Evolutionary conservation across 2,888 invertebrate genomes (phyloP), one percentile per base, ranked within the genome.

Genomic region (Notodonta dromedarius): DNA sequence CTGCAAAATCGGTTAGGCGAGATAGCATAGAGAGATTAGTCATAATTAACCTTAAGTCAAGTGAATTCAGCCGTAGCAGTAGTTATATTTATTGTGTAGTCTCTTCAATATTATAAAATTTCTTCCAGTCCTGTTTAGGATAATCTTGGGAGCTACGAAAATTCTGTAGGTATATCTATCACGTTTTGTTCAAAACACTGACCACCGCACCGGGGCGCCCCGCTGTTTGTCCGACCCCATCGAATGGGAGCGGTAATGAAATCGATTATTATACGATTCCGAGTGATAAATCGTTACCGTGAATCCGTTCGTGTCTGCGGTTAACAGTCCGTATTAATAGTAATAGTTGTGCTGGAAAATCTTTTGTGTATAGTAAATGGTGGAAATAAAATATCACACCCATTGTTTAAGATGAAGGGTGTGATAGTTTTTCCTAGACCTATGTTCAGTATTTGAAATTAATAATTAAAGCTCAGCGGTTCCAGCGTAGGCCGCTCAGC

Each of bases 261-360:
- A 87, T 86, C 86, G 82, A 86, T 87, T 87, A 87, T 81, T 78
- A 77, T 79, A 73, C 79, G 73, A 84, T 84, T 79, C 73, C 66
- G 65, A 56, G 74, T 78, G 72, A 80, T 83, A 79, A 82, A 85
- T 83, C 73, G 74, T 73, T 67, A 71, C 66, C 66, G 73, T 59
- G 67, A 73, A 73, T 73, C 71, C 73, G 63, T 73, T 71, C 73
- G 63, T 67, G 66, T 63, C 62, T 72, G 71, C 68, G 70, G 69
- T 72, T 78, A 72, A 74, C 71, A 65, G 65, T 61, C 69, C 64
- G 52, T 73, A 78, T 72, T 69, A 75, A 70, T 74, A 61, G 61
- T 60, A 56, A 44, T 56, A 39, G 54, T 44, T 13, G 44, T 14
- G 44, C 44, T 8, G 16, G n/a, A 56, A 44, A 56, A 56, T 9